Base-by-base conservation (phyloP, 1,140 invertebrate species). In the Theocolax elegans region DNA sequence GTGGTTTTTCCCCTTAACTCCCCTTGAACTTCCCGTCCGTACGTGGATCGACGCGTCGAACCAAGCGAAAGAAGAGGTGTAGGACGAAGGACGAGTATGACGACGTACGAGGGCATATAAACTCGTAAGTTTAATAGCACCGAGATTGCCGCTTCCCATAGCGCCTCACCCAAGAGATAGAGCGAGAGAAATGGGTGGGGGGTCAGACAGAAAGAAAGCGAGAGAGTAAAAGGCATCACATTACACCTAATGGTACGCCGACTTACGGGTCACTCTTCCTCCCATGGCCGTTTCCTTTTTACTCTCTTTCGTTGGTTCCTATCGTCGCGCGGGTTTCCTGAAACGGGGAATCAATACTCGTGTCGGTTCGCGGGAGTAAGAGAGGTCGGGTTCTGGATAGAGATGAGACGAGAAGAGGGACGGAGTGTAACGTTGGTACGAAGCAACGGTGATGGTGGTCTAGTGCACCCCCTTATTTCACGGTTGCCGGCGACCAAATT, bases 381-480 rank as follows among this genome's bases (percentile, higher is more conserved):
- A 17, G 25, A 38, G 31, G 31, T 38, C 35, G 15, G 56, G 29
- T 21, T 10, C n/a, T 46, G 15, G 9, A 44, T 17, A 21, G 23
- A 42, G 21, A 40, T 10, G 4, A 23, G 8, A 13, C 3, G 25
- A 29, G 27, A 15, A n/a, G 59, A 72, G 63, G 53, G 71, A 56
- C 54, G n/a, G 19, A 27, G 17, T 27, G 31, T 35, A 35, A 35
- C 31, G 10, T 35, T 35, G 31, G 31, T 35, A n/a, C 31, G 31
- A 35, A 35, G 4, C n/a, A n/a, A 40, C 62, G 56, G 70, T 53
- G 51, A 10, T 15, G 29, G 17, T 27, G 31, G 21, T 35, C 44
- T 29, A 67, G 62, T 49, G 63, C 25, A 72, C 51, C 71, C 71
- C 77, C 74, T 76, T 75, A 77, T 80, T 80, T 80, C 75, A 78